These are phyloP conservation scores for Mustela lutreola DNA, from an alignment of 2,113 vertebrate species.

Conservation along the genomic window DNA sequence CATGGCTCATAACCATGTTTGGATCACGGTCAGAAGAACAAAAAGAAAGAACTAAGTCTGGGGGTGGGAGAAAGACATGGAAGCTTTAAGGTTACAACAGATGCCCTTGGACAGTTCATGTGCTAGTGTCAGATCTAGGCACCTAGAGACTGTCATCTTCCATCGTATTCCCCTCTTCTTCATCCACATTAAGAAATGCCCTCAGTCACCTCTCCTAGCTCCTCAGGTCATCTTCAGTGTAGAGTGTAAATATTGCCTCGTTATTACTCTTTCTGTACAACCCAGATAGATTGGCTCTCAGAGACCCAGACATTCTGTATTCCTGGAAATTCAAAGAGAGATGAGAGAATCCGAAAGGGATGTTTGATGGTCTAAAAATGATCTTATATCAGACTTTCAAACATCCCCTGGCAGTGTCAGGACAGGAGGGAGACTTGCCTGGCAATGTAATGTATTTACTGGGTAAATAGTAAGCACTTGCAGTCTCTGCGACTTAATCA, in stretches of 20 bases:
- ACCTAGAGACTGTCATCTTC: not conserved
- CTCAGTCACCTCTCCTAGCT: not conserved
- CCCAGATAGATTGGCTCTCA: constrained; percentile 39
- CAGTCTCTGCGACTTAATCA: constrained; percentile 75
- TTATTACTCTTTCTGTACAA: not conserved
- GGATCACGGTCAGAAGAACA: constrained; percentile 18
- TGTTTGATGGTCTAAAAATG: constrained; percentile 50
- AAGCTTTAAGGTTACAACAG: not conserved
- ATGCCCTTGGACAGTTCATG: not conserved
- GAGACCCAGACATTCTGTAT: constrained; percentile 41
- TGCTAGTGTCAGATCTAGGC: not conserved
- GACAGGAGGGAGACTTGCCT: constrained; percentile 60
- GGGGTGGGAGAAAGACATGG: not conserved
- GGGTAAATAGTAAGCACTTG: constrained; percentile 76
- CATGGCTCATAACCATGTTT: not conserved
- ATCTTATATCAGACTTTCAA: constrained; percentile 75
- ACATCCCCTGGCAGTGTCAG: constrained; percentile 63
- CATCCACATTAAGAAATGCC: not conserved
- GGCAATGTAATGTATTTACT: constrained; percentile 76
- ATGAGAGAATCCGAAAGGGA: constrained; percentile 68
- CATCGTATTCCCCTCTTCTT: not conserved
- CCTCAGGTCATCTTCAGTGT: constrained; percentile 14
- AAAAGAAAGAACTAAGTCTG: constrained; percentile 24
- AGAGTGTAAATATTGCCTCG: constrained; percentile 27
- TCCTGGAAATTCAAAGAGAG: constrained; percentile 71